Evolutionary conservation across 2,888 invertebrate genomes (phyloP), one percentile per base, ranked within the genome.

Genomic region (Agriopis leucophaearia): DNA sequence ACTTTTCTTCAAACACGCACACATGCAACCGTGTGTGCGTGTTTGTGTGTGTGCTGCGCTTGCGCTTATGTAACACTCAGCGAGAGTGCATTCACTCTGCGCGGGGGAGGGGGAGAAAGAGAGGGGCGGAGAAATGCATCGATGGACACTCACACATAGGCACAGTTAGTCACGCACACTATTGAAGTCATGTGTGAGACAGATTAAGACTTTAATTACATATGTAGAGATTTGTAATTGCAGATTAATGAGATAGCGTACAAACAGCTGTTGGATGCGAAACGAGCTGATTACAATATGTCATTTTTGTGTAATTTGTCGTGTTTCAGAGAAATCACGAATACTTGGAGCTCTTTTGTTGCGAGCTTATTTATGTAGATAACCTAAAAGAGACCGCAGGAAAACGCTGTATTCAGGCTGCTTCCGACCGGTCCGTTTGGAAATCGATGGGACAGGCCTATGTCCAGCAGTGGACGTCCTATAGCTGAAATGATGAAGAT

Each of bases 1-100:
- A 75, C 74, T 80, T 83, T 81, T 78, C 80, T 83, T 79, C 85
- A 78, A 70, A 74, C 70, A 68, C 72, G 27, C 42, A 55, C 57
- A 64, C 70, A 57, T 35, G 15, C 67, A 15, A 61, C n/a, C n/a
- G n/a, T n/a, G n/a, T n/a, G n/a, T n/a, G n/a, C n/a, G 51, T 59
- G 60, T 69, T 52, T 65, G 55, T 61, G 66, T 72, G 77, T 77
- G 78, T 83, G 84, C 74, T 77, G 76, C 77, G 82, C 78, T 75
- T 77, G 81, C 78, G 82, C 83, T 92, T 91, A 90, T 88, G 85
- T 91, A 92, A 92, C 86, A 81, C 71, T 73, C 75, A 81, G 86
- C 88, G 88, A 89, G 91, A 91, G 92, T 91, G 92, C 92, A 91
- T 92, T 92, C 89, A 92, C 92, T 90, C 85, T 74, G 80, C 61